phyloP scores from a whole-genome alignment of 2,888 invertebrate genomes.

The Drosophila villosipedis region DNA sequence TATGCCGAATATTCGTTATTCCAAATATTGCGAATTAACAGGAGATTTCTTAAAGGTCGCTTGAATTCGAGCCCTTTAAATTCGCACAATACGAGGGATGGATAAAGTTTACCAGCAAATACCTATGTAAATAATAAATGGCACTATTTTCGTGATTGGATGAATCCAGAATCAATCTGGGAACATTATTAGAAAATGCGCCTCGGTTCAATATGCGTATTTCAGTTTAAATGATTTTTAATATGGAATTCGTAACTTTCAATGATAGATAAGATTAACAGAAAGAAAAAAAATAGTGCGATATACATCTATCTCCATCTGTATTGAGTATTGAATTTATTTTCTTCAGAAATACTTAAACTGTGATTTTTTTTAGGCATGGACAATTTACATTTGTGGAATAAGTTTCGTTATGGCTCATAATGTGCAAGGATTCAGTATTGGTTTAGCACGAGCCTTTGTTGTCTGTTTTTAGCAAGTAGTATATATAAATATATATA shows the following conservation, averaged over 20 bases:
- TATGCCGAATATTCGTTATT: background rate
- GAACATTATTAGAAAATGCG: background rate
- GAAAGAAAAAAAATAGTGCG: background rate
- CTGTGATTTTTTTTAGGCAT: background rate
- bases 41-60: background rate
- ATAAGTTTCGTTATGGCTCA: conserved; percentile 40
- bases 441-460: conserved; percentile 5
- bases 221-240: too few species aligned
- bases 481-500: background rate
- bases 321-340: background rate
- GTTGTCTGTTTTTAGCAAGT: background rate
- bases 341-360: background rate
- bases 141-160: background rate
- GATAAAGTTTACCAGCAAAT: background rate
- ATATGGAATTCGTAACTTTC: background rate
- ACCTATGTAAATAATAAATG: background rate
- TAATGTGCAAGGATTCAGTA: conserved; percentile 26
- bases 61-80: background rate
- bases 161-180: background rate
- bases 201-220: too few species aligned
- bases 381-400: background rate
- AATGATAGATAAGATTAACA: background rate
- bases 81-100: background rate
- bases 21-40: background rate
- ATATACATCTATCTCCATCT: background rate